Conservation (phyloP, 2,888 invertebrate species). For the Bhutanitis thaidina region DNA sequence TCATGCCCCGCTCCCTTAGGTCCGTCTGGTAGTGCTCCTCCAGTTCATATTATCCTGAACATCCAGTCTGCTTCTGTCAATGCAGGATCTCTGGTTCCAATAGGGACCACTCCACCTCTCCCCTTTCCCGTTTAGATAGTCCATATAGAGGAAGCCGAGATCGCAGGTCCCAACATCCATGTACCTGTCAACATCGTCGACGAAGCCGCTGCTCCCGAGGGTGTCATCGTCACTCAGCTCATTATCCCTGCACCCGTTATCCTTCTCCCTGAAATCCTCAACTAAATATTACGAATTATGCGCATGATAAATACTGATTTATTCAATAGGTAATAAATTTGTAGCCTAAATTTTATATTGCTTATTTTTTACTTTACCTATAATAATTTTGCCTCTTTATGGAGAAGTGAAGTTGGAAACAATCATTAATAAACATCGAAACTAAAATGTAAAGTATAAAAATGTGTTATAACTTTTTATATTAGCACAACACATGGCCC, state of each 20-base stretch:
- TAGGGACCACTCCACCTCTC: slow-evolving; percentile 4
- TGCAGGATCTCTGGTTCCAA: slow-evolving; percentile 10
- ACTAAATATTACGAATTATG: neutral
- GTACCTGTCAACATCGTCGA: slow-evolving; percentile 24
- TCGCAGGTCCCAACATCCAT: slow-evolving; percentile 18
- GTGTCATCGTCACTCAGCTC: slow-evolving; percentile 25
- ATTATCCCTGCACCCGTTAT: slow-evolving; percentile 29
- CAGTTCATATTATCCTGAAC: slow-evolving; percentile 34
- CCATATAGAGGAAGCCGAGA: slow-evolving; percentile 13
- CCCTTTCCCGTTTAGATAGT: slow-evolving; percentile 16
- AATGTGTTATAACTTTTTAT: too few species aligned
- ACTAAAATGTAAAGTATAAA: too few species aligned
- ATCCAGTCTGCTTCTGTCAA: slow-evolving; percentile 17
- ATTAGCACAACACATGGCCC: too few species aligned
- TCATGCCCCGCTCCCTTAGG: slow-evolving; percentile 8
- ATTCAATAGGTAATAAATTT: too few species aligned
- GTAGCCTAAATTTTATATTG: too few species aligned
- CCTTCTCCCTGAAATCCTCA: slow-evolving; percentile 17
- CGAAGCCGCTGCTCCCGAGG: slow-evolving; percentile 25
- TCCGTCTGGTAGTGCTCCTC: slow-evolving; percentile 22
- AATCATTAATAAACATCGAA: too few species aligned
- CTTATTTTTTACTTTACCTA: too few species aligned
- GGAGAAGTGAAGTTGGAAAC: too few species aligned
- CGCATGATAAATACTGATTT: too few species aligned
- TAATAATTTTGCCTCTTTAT: too few species aligned